Base-by-base conservation (phyloP, 2,113 vertebrate species). In the Todiramphus saurophagus region DNA sequence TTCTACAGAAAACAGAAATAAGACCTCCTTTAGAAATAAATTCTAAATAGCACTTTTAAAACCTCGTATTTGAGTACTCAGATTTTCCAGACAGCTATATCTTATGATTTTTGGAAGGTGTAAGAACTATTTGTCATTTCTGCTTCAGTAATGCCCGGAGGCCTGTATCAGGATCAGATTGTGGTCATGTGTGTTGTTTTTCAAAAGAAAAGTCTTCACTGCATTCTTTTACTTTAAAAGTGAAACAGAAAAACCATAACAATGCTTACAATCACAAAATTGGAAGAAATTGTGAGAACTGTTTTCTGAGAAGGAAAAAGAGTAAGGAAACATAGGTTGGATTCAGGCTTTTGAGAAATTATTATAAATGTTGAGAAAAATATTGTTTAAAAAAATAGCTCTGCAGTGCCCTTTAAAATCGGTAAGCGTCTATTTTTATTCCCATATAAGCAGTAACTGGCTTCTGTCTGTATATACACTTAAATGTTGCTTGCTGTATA, bases 401-500 rank as follows among this genome's bases (percentile, higher is more conserved):
- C 93, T 94, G 79, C 50, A 77, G 86, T 92, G 93, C 90, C 72
- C 94, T 83, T 97, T 96, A 96, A 97, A 98, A 96, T 91, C 96
- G 94, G 93, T 93, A 90, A 94, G 87, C 39, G 4, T 90, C 95
- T 94, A 73, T 96, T 97, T 95, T 86, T 95, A 88, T 94, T 94
- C 94, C 96, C 91, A 83, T 97, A 56, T 87, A 96, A 97, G 82
- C 90, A 94, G 88, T 96, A 97, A 97, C 64, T 91, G 92, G 96
- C 97, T 97, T 83, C 94, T 92, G 77, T 95, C 78, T 93, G 64
- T 96, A 91, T 89, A 66, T 93, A 83, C 79, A 89, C 92, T 96
- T 90, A 94, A 97, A 97, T 87, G 64, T 96, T 96, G 55, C 93
- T 97, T 94, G 95, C 82, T 97, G 50, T 97, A 81, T 97, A 96